These are phyloP conservation scores for Montifringilla adamsi DNA, from an alignment of 2,113 vertebrate genomes.

Conservation along the genomic window DNA sequence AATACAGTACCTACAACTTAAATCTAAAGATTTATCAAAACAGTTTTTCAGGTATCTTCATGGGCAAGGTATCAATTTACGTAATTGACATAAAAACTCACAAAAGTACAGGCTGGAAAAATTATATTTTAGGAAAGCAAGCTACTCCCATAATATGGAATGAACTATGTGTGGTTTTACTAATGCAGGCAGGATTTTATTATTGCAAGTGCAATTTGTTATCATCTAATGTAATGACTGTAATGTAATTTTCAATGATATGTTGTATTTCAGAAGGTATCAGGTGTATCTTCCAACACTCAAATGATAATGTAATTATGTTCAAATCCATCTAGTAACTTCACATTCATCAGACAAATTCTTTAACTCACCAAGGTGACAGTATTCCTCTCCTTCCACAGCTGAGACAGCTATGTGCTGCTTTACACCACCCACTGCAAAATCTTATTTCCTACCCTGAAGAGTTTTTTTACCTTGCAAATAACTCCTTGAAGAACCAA, in stretches of 20 bases:
- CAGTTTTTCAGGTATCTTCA: not conserved
- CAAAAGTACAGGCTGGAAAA: not conserved
- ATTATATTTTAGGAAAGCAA: not conserved
- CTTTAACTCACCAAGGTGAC: not conserved
- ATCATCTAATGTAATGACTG: not conserved
- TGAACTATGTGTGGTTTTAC: not conserved
- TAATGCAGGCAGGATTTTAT: not conserved
- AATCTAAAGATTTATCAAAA: not conserved
- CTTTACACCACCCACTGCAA: not conserved
- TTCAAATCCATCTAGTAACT: not conserved
- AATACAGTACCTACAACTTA: not conserved
- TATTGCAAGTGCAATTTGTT: not conserved
- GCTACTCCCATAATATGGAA: not conserved
- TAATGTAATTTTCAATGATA: not conserved
- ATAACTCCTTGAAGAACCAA: not conserved
- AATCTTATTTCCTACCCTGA: not conserved
- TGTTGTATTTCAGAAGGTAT: not conserved
- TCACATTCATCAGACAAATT: not conserved
- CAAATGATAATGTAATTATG: not conserved
- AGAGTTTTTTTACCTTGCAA: not conserved
- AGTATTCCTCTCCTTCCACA: not conserved
- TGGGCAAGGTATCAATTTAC: not conserved
- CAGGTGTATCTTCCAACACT: not conserved
- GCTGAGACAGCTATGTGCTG: not conserved
- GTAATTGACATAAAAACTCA: not conserved